Evolutionary conservation across 2,888 invertebrate species (phyloP).

Genomic region (Acrobasis consociella): DNA sequence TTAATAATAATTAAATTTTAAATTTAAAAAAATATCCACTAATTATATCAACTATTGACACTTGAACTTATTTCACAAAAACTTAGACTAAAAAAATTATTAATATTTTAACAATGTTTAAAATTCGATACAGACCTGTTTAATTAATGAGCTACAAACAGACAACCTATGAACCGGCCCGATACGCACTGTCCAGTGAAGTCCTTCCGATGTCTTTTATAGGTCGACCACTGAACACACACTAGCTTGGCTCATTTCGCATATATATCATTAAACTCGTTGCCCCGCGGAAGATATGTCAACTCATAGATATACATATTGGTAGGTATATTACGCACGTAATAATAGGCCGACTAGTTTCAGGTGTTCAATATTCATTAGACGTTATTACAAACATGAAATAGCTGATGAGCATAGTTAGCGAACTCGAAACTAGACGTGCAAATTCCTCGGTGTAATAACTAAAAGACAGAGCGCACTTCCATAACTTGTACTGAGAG

Average conservation of each 20-base stretch:
- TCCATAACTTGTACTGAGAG: background rate
- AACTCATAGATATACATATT: slow-evolving; percentile 42
- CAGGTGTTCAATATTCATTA: slow-evolving; percentile 63
- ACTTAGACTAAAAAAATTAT: too few species aligned
- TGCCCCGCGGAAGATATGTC: slow-evolving; percentile 41
- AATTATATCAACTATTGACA: too few species aligned
- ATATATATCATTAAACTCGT: slow-evolving; percentile 23
- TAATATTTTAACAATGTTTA: background rate
- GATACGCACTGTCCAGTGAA: slow-evolving; percentile 54
- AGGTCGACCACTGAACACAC: slow-evolving; percentile 58
- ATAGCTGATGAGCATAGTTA: slow-evolving; percentile 54
- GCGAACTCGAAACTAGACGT: slow-evolving; percentile 41
- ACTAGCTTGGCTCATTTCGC: slow-evolving; percentile 29
- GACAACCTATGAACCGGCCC: slow-evolving; percentile 55
- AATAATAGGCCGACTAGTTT: slow-evolving; percentile 44
- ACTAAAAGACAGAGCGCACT: slow-evolving; percentile 19
- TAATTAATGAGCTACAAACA: slow-evolving; percentile 49
- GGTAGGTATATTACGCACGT: slow-evolving; percentile 33
- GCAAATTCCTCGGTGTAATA: slow-evolving; percentile 38
- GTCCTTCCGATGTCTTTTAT: slow-evolving; percentile 71
- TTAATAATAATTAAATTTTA: too few species aligned
- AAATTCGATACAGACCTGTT: slow-evolving; percentile 51
- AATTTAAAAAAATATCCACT: too few species aligned
- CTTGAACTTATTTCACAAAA: too few species aligned
- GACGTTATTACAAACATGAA: slow-evolving; percentile 51